Base-by-base conservation (phyloP, 2,113 vertebrate species). In the Dasyornis broadbenti region DNA sequence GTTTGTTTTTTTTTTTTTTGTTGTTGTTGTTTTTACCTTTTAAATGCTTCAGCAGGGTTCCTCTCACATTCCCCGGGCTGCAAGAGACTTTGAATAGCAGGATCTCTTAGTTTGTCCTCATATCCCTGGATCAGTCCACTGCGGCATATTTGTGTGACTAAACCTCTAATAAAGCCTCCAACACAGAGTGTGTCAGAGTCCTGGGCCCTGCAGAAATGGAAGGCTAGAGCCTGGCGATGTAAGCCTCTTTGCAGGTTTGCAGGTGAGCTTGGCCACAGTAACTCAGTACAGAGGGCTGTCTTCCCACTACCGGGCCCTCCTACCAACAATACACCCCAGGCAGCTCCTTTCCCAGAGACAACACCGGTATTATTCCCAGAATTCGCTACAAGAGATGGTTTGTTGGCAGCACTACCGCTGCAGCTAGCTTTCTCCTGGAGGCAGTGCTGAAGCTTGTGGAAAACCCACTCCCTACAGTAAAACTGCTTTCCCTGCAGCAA, bases 391-490 rank as follows among this genome's bases (percentile, higher is more conserved):
- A 97, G 94, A 92, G 97, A 90, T 20, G 98, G 97, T 81, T 98
- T 98, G 96, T 88, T 97, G 96, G 98, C 98, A 91, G 98, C 95
- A 64, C 95, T 89, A 54, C 92, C 88, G 72, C 98, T 97, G 95
- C 96, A 97, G 98, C 96, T 99, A 40, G 98, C 98, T 97, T 99
- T 99, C 98, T 99, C 99, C 98, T 99, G 99, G 81, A 99, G 99
- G 98, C 99, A 99, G 79, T 99, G 99, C 98, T 99, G 99, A 97
- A 99, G 99, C 98, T 99, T 99, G 94, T 99, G 99, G 98, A 99
- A 99, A 96, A 99, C 99, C 99, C 99, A 99, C 97, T 99, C 99
- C 95, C 99, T 98, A 98, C 99, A 99, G 98, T 99, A 99, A 97
- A 99, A 99, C 90, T 98, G 99, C 86, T 99, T 99, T 88, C 99